Evolutionary conservation across 2,113 vertebrate species (phyloP), one percentile per base, ranked within the genome.

Genomic region (Psittacula cyanocephala): DNA sequence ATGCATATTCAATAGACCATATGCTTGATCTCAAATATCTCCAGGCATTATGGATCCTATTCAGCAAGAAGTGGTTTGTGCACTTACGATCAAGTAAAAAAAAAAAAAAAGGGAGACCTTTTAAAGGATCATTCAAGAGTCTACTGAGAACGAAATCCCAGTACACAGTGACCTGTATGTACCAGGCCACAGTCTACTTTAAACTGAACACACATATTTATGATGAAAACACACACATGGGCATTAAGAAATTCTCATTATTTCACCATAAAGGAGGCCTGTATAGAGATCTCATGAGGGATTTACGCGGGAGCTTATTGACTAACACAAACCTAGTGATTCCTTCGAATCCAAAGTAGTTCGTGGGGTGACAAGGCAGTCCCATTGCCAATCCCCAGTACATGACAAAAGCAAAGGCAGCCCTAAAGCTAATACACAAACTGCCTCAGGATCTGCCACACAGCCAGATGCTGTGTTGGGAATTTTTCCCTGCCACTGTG

Each of bases 1-100:
- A 96, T 95, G 89, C 92, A 94, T 96, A 97, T 97, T 97, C 97
- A 97, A 85, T 77, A 68, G 77, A 86, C 96, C 92, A 87, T 97
- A 93, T 94, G 93, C 78, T 95, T 88, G 82, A 96, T 96, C 89
- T 94, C 95, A 90, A 93, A 91, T 95, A 94, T 91, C 89, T 97
- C 76, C 1, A 1, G 89, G 91, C 89, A 82, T 94, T 97, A 95
- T 93, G 88, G 94, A 96, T 94, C 84, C 91, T 76, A 80, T 95
- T 96, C 91, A 96, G n/a, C 52, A 89, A 88, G 89, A 96, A 93
- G 87, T 88, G 63, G 74, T 90, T 95, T 95, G 88, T 89, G 88
- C 70, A 93, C 91, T 88, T 33, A 9, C 81, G 65, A 94, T 76
- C 24, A 70, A 68, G 49, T 28, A 1, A 24, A 25, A 22, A 3